Base-by-base conservation (phyloP, 2,888 invertebrate genomes). In the Diplolepis rosae region DNA sequence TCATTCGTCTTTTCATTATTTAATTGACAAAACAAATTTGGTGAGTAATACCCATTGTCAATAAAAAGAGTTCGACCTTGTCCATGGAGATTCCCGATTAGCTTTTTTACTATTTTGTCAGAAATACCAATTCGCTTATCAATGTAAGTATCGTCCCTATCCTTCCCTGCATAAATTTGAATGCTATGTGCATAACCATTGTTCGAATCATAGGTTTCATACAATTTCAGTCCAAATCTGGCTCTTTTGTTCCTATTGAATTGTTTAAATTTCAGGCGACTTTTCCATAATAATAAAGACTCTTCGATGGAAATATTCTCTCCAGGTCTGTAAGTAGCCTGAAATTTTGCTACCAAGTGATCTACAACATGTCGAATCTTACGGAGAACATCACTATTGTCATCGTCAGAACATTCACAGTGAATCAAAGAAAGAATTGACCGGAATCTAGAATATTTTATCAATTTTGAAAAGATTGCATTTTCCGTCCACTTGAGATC, bases 21-120 rank as follows among this genome's bases (percentile, higher is more conserved):
- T 30, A 39, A 30, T 61, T 32, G 5, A 15, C 9, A 13, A 39
- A 30, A 28, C 22, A 61, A 61, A 27, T 18, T 35, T 22, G 61
- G 61, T 18, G 61, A 61, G 22, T 13, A 66, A 52, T 70, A 74
- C 68, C 72, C 72, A 30, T 67, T 70, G 35, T 72, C 70, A 50
- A 72, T 24, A 42, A 24, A 70, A 30, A 74, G 32, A 4, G 52
- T 66, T 35, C 72, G 39, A 51, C 74, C 74, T 68, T 72, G 32
- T 32, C 15, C 61, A 61, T 39, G 18, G 2, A 39, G n/a, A 32
- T 61, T 28, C 28, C 32, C 32, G 30, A 35, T 35, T 11, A 61
- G 32, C 15, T 30, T 9, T 27, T 61, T 61, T 24, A 61, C 61
- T 18, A 61, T 32, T 30, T 61, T 15, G 15, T 32, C 61, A 32